Evolutionary conservation across 2,113 vertebrate species (phyloP).

Genomic region (Poeciliopsis turrubarensis): DNA sequence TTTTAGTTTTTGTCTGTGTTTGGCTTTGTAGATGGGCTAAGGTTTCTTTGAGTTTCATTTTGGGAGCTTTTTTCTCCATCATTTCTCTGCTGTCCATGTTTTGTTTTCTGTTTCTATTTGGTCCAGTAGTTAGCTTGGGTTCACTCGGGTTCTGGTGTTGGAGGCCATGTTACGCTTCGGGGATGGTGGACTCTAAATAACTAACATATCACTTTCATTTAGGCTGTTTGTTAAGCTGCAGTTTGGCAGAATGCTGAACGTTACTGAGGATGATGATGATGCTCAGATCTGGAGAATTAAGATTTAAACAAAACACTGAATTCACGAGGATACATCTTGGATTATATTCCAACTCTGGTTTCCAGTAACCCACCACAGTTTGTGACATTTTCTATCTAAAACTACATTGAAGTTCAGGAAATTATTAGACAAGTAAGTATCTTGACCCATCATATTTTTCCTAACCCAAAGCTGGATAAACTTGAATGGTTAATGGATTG

Average conservation of each 20-base stretch:
- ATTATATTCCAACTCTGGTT: not conserved
- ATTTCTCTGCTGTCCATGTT: not conserved
- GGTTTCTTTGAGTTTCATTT: conserved; percentile 34
- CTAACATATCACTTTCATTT: not conserved
- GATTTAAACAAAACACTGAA: not conserved
- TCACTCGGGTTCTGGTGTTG: not conserved
- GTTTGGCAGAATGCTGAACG: not conserved
- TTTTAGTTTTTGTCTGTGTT: conserved; percentile 46
- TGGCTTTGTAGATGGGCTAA: conserved; percentile 27
- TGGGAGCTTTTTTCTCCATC: not conserved
- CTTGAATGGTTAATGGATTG: too few species aligned
- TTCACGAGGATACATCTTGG: not conserved
- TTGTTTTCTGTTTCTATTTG: not conserved
- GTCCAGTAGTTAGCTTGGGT: not conserved
- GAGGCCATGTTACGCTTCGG: not conserved
- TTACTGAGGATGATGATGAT: not conserved
- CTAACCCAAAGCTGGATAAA: too few species aligned
- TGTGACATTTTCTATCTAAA: too few species aligned
- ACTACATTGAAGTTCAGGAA: too few species aligned
- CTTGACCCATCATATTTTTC: too few species aligned
- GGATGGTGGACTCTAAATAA: not conserved
- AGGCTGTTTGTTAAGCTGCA: not conserved
- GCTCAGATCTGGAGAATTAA: not conserved
- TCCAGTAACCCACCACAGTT: too few species aligned
- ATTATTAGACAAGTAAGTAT: too few species aligned